Evolutionary conservation across 2,888 invertebrate genomes (phyloP).

Genomic region (Tipula confusa): DNA sequence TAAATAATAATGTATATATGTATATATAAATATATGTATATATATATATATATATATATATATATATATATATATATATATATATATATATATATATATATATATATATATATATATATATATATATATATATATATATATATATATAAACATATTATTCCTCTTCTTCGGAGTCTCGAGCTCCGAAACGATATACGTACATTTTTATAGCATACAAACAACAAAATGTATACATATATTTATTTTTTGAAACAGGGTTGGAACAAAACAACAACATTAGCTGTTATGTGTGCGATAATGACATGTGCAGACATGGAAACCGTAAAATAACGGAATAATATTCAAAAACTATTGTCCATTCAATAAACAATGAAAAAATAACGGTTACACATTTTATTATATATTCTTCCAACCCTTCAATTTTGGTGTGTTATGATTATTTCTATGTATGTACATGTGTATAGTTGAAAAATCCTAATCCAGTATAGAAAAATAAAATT

Average conservation of each 20-base stretch:
- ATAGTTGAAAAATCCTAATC: not conserved
- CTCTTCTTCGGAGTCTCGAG: not conserved
- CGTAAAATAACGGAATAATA: not conserved
- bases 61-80: too few relatives aligned
- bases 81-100: too few relatives aligned
- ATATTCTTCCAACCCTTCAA: not conserved
- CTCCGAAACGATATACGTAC: not conserved
- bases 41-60: too few relatives aligned
- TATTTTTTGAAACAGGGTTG: slow-evolving; percentile 21
- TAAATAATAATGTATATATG: too few relatives aligned
- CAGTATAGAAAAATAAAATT: slow-evolving; percentile 8
- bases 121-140: too few relatives aligned
- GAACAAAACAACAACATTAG: not conserved
- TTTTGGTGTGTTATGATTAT: too few relatives aligned
- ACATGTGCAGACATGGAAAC: not conserved
- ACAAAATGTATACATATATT: not conserved
- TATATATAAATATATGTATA: too few relatives aligned
- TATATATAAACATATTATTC: too few relatives aligned
- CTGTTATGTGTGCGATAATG: too few relatives aligned
- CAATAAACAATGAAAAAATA: not conserved
- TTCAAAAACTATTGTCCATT: not conserved
- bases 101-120: too few relatives aligned
- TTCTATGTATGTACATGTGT: not conserved
- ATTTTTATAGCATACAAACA: not conserved
- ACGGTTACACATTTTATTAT: not conserved